Evolutionary conservation across 1,140 invertebrate species (phyloP).

Genomic region (Pararge aegeria): DNA sequence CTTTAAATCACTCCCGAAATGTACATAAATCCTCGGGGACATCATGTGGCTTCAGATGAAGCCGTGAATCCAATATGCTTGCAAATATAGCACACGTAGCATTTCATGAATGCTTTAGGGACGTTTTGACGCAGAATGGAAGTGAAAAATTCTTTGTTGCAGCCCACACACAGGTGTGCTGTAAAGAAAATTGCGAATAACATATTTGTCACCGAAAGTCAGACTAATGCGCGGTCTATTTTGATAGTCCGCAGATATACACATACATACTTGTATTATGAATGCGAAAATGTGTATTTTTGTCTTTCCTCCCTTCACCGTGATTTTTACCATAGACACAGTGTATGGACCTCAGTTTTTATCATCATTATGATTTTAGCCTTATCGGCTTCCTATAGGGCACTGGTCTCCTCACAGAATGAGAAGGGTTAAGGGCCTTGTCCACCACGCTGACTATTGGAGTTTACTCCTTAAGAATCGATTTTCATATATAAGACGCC

Average conservation of each 20-base stretch:
- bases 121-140: conserved; percentile 3
- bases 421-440: too few relatives aligned
- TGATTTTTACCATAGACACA: too few relatives aligned
- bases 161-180: neutral
- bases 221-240: neutral
- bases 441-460: too few relatives aligned
- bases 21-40: neutral
- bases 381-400: too few relatives aligned
- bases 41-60: neutral
- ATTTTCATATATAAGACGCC: too few relatives aligned
- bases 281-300: too few relatives aligned
- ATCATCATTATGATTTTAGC: too few relatives aligned
- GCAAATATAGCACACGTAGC: conserved; percentile 2
- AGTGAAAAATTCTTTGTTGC: conserved; percentile 8
- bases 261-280: neutral
- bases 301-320: too few relatives aligned
- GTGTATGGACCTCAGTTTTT: too few relatives aligned
- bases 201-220: neutral
- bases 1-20: neutral
- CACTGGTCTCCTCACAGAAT: too few relatives aligned
- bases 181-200: neutral
- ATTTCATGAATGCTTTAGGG: conserved; percentile 3
- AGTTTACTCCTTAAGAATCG: too few relatives aligned
- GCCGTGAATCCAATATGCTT: conserved; percentile 9
- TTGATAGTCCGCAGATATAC: neutral